phyloP scores from a whole-genome alignment of 92 coral and sea anemone species.

The Phymanthus crucifer region DNA sequence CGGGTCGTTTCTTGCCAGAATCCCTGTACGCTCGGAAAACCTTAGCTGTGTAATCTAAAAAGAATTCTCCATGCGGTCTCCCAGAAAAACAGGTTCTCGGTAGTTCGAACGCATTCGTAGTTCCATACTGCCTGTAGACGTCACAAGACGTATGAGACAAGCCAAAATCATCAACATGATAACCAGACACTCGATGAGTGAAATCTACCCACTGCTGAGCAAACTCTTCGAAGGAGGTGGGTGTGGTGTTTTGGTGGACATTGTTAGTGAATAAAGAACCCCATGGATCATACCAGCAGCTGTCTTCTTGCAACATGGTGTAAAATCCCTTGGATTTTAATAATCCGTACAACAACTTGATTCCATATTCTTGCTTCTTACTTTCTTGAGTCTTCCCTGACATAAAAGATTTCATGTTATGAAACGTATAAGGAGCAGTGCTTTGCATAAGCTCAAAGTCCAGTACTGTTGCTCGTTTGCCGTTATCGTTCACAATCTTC shows the following conservation, averaged over 20 bases:
- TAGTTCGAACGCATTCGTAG: constrained; percentile 73
- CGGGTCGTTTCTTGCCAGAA: constrained; percentile 56
- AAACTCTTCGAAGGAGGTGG: constrained; percentile 51
- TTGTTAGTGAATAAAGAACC: constrained; percentile 83
- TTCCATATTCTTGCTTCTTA: constrained; percentile 51
- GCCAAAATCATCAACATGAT: constrained; percentile 78
- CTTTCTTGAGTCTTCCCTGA: constrained; percentile 50
- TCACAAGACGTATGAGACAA: constrained; percentile 79
- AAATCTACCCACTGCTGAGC: constrained; percentile 56
- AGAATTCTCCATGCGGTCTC: constrained; percentile 67
- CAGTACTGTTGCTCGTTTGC: constrained; percentile 47
- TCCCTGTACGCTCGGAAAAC: constrained; percentile 58
- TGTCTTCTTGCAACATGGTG: constrained; percentile 90
- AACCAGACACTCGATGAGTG: constrained; percentile 37
- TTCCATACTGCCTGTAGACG: constrained; percentile 65
- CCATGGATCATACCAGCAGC: constrained; percentile 94
- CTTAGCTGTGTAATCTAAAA: constrained; percentile 63
- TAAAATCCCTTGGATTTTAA: constrained; percentile 71
- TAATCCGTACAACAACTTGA: constrained; percentile 56
- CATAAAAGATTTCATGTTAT: constrained; percentile 64
- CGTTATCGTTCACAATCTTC: constrained; percentile 30
- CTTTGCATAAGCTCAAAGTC: constrained; percentile 81
- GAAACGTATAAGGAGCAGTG: constrained; percentile 63
- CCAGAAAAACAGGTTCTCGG: constrained; percentile 75
- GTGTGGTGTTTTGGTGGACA: constrained; percentile 61